A percentile compares a stretch with the other conserved stretches of the same genome.
Conservation (phyloP, 2,888 invertebrate species). For the Diplazon laetatorius region DNA sequence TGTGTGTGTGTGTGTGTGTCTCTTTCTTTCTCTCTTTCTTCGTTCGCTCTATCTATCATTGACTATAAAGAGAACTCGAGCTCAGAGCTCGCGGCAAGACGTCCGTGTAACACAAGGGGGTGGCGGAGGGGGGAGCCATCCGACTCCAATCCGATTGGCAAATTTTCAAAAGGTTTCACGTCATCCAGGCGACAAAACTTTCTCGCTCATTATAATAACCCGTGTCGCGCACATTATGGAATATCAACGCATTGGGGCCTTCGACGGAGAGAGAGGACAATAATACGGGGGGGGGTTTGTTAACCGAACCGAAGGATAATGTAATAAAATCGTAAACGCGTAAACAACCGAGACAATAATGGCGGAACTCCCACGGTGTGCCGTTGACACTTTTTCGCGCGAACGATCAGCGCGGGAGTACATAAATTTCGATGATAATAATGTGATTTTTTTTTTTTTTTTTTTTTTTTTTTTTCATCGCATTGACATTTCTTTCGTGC, state of each 20-base stretch:
- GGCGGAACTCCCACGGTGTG: constrained; percentile 33
- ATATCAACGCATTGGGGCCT: constrained; percentile 2
- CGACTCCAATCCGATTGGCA: constrained; percentile 38
- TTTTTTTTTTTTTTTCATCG: constrained; percentile 8
- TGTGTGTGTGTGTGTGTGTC: too few relatives aligned
- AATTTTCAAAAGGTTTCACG: constrained; percentile 32
- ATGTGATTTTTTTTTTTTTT: constrained; percentile 18
- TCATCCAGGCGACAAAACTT: constrained; percentile 5
- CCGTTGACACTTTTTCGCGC: constrained; percentile 52
- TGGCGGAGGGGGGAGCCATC: constrained; percentile 19
- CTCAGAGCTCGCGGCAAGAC: too few relatives aligned
- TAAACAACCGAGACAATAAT: constrained; percentile 41
- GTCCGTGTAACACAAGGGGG: neutral
- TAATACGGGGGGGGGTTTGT: neutral
- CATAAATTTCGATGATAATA: constrained; percentile 73
- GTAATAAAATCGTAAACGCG: constrained; percentile 12
- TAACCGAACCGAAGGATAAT: constrained; percentile 4
- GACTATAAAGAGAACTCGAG: constrained; percentile 28
- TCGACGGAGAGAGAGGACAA: constrained; percentile 3
- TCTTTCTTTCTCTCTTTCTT: neutral
- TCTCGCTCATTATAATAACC: neutral
- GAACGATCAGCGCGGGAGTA: constrained; percentile 27
- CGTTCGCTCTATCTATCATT: neutral
- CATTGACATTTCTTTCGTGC: constrained; percentile 33
- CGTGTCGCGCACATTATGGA: neutral